Evolutionary conservation across 1,140 invertebrate species (phyloP).

Genomic region (Ostrea denselamellosa): DNA sequence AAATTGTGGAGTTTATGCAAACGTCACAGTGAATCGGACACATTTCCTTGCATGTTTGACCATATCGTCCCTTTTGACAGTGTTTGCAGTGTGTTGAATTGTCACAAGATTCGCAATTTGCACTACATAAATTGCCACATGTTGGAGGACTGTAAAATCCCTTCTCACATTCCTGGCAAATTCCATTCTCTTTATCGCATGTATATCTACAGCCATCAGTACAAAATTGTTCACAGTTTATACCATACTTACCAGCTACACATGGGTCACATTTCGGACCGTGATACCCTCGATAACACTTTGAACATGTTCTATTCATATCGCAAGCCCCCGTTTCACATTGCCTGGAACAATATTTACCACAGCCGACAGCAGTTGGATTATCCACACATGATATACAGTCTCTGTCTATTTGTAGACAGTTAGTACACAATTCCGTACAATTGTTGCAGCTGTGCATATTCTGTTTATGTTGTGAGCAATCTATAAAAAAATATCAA

Average conservation of each 20-base stretch:
- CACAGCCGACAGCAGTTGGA: not conserved
- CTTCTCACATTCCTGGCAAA: not conserved
- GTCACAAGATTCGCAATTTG: not conserved
- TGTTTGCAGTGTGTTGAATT: not conserved
- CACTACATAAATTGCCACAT: not conserved
- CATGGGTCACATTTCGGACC: not conserved
- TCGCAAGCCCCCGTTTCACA: not conserved
- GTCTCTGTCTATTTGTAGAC: not conserved
- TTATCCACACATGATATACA: not conserved
- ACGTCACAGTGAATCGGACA: not conserved
- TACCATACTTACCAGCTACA: not conserved
- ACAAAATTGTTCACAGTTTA: not conserved
- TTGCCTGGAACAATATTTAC: not conserved
- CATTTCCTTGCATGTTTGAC: not conserved
- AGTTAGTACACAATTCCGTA: not conserved
- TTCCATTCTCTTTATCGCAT: not conserved
- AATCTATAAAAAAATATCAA: not conserved
- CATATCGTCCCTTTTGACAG: not conserved
- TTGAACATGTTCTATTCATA: not conserved
- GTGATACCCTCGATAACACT: not conserved
- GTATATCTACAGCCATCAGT: not conserved
- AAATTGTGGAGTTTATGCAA: not conserved
- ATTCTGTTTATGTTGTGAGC: not conserved
- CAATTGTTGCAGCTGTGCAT: not conserved
- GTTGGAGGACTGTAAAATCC: not conserved